phyloP scores from a whole-genome alignment of 1,140 invertebrate genomes.

The Orchestia grillus region DNA sequence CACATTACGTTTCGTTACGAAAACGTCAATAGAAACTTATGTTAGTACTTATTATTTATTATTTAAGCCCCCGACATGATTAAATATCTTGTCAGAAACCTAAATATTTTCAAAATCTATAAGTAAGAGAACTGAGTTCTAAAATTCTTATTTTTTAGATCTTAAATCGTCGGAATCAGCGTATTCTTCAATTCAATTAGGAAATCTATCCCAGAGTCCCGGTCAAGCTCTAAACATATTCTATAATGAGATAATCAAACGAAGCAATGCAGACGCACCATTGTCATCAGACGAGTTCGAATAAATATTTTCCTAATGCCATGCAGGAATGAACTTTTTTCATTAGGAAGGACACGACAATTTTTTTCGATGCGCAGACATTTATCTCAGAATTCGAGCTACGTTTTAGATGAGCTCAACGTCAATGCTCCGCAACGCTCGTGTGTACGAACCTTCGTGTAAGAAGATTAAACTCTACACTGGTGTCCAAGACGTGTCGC shows the following conservation, averaged over 20 bases:
- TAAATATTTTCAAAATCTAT: too few relatives aligned
- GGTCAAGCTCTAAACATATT: not conserved
- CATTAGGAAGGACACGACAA: not conserved
- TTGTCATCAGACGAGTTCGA: not conserved
- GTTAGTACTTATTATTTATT: too few relatives aligned
- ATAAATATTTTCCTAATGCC: not conserved
- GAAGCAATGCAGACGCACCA: not conserved
- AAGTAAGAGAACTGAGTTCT: too few relatives aligned
- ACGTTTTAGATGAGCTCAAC: not conserved
- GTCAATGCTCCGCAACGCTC: not conserved
- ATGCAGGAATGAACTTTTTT: not conserved
- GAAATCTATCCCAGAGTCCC: not conserved
- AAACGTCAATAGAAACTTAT: too few relatives aligned
- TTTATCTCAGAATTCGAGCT: not conserved
- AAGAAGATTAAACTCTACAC: slow-evolving; percentile 34
- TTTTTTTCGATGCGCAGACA: not conserved
- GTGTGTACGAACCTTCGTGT: not conserved
- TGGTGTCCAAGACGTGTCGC: not conserved
- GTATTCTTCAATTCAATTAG: not conserved
- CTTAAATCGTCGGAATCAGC: too few relatives aligned
- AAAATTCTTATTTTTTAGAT: too few relatives aligned
- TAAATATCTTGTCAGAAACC: too few relatives aligned
- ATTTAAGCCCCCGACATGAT: too few relatives aligned
- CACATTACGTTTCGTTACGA: too few relatives aligned
- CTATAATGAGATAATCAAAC: not conserved